phyloP scores from a whole-genome alignment of 2,797 vertebrate genomes.

The Xerus rutilus region DNA sequence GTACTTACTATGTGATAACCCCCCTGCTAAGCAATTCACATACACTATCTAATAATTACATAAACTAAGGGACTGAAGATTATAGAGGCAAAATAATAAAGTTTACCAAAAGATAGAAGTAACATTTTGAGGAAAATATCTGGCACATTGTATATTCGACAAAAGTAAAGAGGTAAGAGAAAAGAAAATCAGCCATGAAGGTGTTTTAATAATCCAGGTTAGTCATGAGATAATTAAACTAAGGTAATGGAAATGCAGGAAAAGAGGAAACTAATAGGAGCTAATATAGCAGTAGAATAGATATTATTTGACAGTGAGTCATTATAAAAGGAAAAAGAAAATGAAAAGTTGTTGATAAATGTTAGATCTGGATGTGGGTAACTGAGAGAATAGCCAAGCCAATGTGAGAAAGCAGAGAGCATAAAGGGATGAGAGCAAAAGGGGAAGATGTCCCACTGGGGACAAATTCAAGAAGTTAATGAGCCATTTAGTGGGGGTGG shows the following conservation, averaged over 20 bases:
- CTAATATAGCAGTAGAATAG: not conserved
- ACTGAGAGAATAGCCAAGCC: not conserved
- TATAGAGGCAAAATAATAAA: slow-evolving; percentile 7
- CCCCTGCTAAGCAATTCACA: not conserved
- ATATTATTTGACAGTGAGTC: not conserved
- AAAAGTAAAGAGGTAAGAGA: not conserved
- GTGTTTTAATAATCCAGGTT: not conserved
- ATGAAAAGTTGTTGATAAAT: not conserved
- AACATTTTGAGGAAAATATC: not conserved
- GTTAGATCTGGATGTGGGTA: not conserved
- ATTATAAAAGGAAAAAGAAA: not conserved
- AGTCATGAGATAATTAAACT: not conserved
- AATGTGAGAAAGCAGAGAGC: not conserved
- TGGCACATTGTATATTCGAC: not conserved
- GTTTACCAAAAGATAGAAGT: not conserved
- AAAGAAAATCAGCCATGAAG: not conserved
- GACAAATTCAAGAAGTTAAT: not conserved
- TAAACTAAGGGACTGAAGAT: not conserved
- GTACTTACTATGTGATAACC: not conserved
- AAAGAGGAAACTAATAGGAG: not conserved
- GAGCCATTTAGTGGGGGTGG: not conserved
- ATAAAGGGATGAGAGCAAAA: not conserved
- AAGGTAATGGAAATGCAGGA: not conserved
- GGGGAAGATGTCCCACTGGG: not conserved
- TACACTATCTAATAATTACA: not conserved